Base-by-base conservation (phyloP, 2,797 vertebrate genomes). In the Carduelis carduelis region DNA sequence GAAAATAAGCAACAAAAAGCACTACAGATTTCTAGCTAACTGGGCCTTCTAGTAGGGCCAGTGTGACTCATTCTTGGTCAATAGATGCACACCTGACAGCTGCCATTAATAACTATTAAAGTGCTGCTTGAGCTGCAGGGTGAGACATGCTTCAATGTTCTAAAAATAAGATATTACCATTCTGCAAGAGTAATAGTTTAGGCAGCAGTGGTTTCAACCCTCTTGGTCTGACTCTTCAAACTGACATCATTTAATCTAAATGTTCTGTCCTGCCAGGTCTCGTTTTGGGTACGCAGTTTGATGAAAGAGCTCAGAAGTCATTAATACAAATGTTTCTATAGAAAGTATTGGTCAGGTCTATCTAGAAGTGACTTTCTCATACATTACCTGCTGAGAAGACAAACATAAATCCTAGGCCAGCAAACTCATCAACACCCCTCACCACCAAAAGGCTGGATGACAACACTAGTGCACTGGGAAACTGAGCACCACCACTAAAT, bases 61-160 rank as follows among this genome's bases (percentile, higher is more conserved):
- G 39, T 39, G 65, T 98, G 98, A 98, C 87, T 98, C 97, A 97
- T 90, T 84, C 75, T 76, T 85, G 81, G 81, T 95, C 96, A 90
- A 93, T 93, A 96, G 83, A 88, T 93, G 30, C 77, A 71, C 46
- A 82, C 35, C 83, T 97, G 96, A 96, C 97, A 97, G 80, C 77
- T 96, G 94, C 93, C 95, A 97, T 98, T 97, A 98, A 97, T 98
- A 97, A 97, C 87, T 92, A 95, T 97, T 96, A 98, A 87, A 96
- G 53, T 4, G 13, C 34, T 69, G 61, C 80, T 94, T 93, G 79
- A 95, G 75, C 69, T 93, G 47, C 83, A 57, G 87, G 72, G 91
- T 6, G 14, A 97, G 94, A 95, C 90, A 94, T 80, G 89, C 59
- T 95, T 97, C 88, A 60, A 70, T 85, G 47, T 96, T 91, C 96